Conservation (phyloP, 2,113 vertebrate species). For the Pelodiscus sinensis region DNA sequence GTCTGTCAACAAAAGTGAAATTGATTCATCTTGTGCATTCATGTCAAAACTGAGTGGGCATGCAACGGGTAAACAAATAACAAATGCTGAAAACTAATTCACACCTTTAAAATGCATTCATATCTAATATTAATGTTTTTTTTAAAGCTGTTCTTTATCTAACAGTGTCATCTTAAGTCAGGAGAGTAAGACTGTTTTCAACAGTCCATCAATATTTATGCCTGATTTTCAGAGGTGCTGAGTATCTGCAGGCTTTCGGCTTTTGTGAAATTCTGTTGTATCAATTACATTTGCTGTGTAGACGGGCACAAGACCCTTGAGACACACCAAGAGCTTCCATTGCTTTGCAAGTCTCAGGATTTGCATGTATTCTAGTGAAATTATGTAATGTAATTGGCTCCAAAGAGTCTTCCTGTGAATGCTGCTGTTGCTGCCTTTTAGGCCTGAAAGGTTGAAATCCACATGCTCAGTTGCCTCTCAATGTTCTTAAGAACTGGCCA, state of each 20-base stretch:
- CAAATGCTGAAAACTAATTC: not conserved
- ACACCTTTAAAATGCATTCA: not conserved
- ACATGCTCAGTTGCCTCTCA: not conserved
- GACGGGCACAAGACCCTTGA: not conserved
- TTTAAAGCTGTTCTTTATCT: not conserved
- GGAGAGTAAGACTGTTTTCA: not conserved
- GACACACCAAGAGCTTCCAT: rapidly evolving
- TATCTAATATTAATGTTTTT: not conserved
- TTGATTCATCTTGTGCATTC: not conserved
- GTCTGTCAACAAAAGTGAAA: not conserved
- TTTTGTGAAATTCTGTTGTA: not conserved
- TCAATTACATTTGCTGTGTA: not conserved
- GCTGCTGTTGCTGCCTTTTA: not conserved
- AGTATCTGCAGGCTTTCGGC: not conserved
- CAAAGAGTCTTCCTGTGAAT: not conserved
- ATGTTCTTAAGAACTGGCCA: not conserved
- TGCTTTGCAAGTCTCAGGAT: not conserved
- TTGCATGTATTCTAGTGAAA: not conserved
- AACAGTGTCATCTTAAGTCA: not conserved
- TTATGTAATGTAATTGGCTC: not conserved
- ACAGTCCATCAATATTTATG: not conserved
- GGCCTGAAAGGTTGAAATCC: not conserved
- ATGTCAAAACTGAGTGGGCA: not conserved
- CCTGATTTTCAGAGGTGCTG: not conserved
- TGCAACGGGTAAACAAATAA: not conserved